Evolutionary conservation across 2,113 vertebrate species (phyloP), one percentile per base, ranked within the genome.

Genomic region (Chinchilla lanigera): DNA sequence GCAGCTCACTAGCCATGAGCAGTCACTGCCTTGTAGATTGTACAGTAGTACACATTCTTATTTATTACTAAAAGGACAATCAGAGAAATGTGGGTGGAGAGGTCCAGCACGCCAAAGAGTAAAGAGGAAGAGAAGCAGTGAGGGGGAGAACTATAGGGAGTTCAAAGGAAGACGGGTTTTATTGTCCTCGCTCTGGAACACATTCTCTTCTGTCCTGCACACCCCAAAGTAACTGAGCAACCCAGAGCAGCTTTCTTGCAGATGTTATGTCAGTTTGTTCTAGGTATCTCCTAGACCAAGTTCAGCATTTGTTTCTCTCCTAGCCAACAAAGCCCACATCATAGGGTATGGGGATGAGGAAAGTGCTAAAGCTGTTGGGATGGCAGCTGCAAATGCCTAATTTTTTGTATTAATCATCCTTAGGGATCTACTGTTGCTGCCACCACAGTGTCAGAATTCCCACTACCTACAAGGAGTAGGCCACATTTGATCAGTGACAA

Each of bases 11-110:
- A 65, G 44, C 73, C 61, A 96, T 41, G 67, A 93, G 75, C 8
- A 35, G 35, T 78, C 71, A 63, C 71, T 67, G 60, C 56, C 38
- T 30, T 91, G 20, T 84, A 35, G 33, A 26, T 47, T 87, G 44
- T 3, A 86, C 47, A 86, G 28, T 75, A 38, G 13, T 56, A 54
- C 60, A 96, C 58, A 22, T 90, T 94, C 90, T 44, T 56, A 58
- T 50, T 80, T 75, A 52, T 81, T 92, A 84, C 58, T 73, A 73
- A 90, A 94, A 86, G 63, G 86, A 83, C 93, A 97, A 85, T 19
- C 41, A 83, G 69, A 93, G 30, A 89, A 90, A 83, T 20, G 11
- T 50, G 58, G 54, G 47, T 50, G 65, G 50, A 47, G 35, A 94
- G 10, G 38, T 9, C 77, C 81, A 93, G 78, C 30, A 82, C 41